These are phyloP conservation scores for Asbolus verrucosus DNA, from an alignment of 1,140 invertebrate species.

Conservation along the genomic window DNA sequence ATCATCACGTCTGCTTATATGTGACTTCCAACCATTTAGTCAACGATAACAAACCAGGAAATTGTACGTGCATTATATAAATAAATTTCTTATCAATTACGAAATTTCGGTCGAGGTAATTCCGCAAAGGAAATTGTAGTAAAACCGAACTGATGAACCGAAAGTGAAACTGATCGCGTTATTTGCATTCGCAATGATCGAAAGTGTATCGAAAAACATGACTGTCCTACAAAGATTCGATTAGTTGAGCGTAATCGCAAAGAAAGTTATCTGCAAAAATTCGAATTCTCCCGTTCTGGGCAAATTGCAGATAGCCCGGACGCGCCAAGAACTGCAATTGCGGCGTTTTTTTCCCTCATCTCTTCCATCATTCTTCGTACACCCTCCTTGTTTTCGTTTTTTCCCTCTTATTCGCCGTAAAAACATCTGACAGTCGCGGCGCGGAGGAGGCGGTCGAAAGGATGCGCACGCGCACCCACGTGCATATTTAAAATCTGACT, in stretches of 20 bases:
- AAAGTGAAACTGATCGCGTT: slow-evolving; percentile 34
- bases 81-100: not conserved
- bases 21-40: not conserved
- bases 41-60: not conserved
- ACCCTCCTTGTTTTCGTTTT: too few relatives aligned
- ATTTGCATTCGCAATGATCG: slow-evolving; percentile 29
- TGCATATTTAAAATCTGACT: slow-evolving; percentile 28
- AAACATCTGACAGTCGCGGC: not conserved
- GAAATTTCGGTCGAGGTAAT: not conserved
- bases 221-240: slow-evolving; percentile 16
- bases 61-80: not conserved
- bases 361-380: not conserved
- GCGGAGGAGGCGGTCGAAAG: not conserved
- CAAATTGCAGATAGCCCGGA: too few relatives aligned
- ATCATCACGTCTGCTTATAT: not conserved
- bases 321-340: too few relatives aligned
- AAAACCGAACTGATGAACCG: not conserved
- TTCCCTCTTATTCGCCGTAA: too few relatives aligned
- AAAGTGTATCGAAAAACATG: slow-evolving; percentile 30
- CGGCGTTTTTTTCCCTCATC: too few relatives aligned
- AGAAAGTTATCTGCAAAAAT: slow-evolving; percentile 6
- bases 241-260: too few relatives aligned
- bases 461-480: slow-evolving; percentile 18
- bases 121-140: not conserved
- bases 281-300: too few relatives aligned